phyloP scores from a whole-genome alignment of 2,888 invertebrate genomes.

The Acleris literana region DNA sequence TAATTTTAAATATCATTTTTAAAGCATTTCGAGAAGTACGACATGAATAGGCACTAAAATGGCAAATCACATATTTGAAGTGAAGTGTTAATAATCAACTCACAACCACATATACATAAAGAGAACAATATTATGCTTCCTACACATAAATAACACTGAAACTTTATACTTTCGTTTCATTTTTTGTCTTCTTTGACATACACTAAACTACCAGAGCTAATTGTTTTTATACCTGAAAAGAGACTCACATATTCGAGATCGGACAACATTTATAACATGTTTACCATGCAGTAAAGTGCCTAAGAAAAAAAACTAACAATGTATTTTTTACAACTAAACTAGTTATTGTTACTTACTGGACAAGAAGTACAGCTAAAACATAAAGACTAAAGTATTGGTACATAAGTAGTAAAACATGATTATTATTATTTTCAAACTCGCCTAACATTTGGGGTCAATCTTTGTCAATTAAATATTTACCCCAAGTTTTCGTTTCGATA shows the following conservation, averaged over 20 bases:
- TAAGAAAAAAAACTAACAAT: neutral
- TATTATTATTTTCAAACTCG: slow-evolving; percentile 2
- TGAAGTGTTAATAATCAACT: slow-evolving; percentile 65
- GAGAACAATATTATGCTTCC: slow-evolving; percentile 45
- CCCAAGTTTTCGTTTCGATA: neutral
- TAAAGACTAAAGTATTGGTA: neutral
- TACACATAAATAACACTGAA: slow-evolving; percentile 26
- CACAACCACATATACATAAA: slow-evolving; percentile 74
- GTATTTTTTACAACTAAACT: slow-evolving; percentile 1
- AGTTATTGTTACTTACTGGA: slow-evolving; percentile 2
- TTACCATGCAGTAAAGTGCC: neutral
- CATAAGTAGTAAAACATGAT: neutral
- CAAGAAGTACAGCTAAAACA: neutral
- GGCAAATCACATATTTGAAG: slow-evolving; percentile 74
- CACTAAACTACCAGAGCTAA: slow-evolving; percentile 1
- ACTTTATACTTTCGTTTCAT: slow-evolving; percentile 14
- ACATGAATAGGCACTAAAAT: slow-evolving; percentile 77
- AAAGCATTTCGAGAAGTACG: slow-evolving; percentile 61
- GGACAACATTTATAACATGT: slow-evolving; percentile 10
- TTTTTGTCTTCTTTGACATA: slow-evolving; percentile 5
- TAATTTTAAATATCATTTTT: slow-evolving; percentile 41
- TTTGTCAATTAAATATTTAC: slow-evolving; percentile 3
- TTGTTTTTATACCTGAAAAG: slow-evolving; percentile 10
- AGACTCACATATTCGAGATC: slow-evolving; percentile 28
- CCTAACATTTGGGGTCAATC: slow-evolving; percentile 12